Percentiles rank a stretch among this genome's conserved stretches.
Conservation (phyloP, 92 coral and sea anemone genomes). For the Blastomussa wellsi region DNA sequence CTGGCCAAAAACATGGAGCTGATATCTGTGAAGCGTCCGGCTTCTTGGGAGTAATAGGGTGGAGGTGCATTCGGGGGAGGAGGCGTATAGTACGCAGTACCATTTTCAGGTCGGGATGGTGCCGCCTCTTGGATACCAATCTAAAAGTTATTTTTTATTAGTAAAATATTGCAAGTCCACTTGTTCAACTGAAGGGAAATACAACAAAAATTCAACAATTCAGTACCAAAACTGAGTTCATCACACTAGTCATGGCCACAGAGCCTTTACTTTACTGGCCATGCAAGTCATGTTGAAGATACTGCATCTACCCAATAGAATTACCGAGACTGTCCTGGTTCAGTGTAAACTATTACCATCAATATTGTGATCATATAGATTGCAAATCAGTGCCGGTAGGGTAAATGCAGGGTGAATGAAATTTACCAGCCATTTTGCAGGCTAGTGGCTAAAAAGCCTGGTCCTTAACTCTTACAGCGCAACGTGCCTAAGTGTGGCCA, state of each 20-base stretch:
- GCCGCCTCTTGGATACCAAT: constrained; percentile 76
- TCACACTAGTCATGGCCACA: not conserved
- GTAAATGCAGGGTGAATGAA: too few species aligned
- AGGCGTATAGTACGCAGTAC: constrained; percentile 22
- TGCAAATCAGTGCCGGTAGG: too few species aligned
- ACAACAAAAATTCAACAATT: not conserved
- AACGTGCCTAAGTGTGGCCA: too few species aligned
- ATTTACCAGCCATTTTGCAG: too few species aligned
- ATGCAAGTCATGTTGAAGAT: too few species aligned
- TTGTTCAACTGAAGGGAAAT: not conserved
- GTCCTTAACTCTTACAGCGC: too few species aligned
- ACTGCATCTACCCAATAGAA: too few species aligned
- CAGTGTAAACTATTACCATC: not conserved
- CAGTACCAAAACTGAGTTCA: not conserved
- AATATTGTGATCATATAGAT: not conserved
- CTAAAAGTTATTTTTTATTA: constrained; percentile 38
- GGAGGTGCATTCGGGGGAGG: constrained; percentile 27
- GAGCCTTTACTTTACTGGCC: too few species aligned
- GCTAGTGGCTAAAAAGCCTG: too few species aligned
- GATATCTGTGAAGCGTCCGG: constrained; percentile 73
- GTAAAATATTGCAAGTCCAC: not conserved
- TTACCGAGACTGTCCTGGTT: too few species aligned
- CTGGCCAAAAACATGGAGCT: constrained; percentile 81
- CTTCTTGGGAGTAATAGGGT: constrained; percentile 29
- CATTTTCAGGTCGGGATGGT: constrained; percentile 29